Conservation (phyloP, 2,113 vertebrate species). For the Myotis yumanensis region DNA sequence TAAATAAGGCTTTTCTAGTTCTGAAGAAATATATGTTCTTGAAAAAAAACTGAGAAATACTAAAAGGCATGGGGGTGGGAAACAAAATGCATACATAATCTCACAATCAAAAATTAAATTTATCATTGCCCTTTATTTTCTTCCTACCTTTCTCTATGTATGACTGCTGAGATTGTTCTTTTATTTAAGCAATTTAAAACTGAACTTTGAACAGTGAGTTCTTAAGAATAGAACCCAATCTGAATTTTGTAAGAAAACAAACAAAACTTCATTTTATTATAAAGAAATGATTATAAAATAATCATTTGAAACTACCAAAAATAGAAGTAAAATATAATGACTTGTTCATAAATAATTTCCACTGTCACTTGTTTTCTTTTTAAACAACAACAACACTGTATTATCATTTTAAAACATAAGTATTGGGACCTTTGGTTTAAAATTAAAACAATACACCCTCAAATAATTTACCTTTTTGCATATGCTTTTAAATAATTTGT, state of each 20-base stretch:
- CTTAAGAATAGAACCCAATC: no score
- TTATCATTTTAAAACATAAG: neutral
- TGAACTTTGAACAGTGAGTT: no score
- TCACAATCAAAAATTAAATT: neutral
- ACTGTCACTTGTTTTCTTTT: neutral
- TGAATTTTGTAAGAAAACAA: no score
- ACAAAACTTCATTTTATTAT: neutral
- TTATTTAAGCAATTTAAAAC: neutral
- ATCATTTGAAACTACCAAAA: constrained; percentile 26
- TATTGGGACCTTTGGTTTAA: neutral
- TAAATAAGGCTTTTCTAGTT: neutral
- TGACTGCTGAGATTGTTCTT: neutral
- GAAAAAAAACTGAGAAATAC: neutral
- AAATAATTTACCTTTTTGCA: constrained; percentile 36
- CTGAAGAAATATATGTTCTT: neutral
- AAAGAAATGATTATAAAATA: constrained; percentile 34
- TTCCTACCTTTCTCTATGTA: neutral
- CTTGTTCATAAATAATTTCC: neutral
- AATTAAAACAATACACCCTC: neutral
- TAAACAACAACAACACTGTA: neutral
- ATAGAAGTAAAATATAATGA: constrained; percentile 10
- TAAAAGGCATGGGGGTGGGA: neutral
- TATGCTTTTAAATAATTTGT: neutral
- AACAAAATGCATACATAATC: neutral
- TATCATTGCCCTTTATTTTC: neutral